Percentiles rank a stretch among this genome's conserved stretches.
These are phyloP conservation scores for Trypoxylon attenuatum DNA, from an alignment of 2,888 invertebrate species.

Conservation along the genomic window DNA sequence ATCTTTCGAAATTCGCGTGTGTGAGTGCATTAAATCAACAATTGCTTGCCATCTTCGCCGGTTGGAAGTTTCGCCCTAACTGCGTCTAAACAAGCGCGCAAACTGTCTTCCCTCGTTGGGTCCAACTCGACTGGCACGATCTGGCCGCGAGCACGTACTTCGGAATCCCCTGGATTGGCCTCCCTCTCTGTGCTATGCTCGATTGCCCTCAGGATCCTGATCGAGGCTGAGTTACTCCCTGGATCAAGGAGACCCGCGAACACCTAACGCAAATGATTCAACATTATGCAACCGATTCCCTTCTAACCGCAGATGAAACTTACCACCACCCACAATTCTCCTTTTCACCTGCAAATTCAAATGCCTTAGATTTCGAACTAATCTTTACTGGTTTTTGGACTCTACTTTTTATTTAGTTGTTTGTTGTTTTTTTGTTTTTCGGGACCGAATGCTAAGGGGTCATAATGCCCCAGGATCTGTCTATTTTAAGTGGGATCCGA, in stretches of 20 bases:
- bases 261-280: constrained; percentile 72
- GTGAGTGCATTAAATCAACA: constrained; percentile 24
- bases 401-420: too few species aligned
- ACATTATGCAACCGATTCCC: constrained; percentile 3
- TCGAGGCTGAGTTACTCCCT: constrained; percentile 77
- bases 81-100: constrained; percentile 86
- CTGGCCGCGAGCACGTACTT: constrained; percentile 74
- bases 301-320: too few species aligned
- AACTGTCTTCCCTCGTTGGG: constrained; percentile 85
- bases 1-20: constrained; percentile 23
- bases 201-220: constrained; percentile 79
- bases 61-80: constrained; percentile 88
- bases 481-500: too few species aligned
- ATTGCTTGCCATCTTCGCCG: constrained; percentile 83
- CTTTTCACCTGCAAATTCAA: too few species aligned
- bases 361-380: too few species aligned
- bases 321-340: too few species aligned
- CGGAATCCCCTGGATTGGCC: constrained; percentile 66
- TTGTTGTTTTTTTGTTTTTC: too few species aligned
- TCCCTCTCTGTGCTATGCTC: constrained; percentile 74
- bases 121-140: constrained; percentile 85
- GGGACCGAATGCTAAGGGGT: too few species aligned
- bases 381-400: too few species aligned
- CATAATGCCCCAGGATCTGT: too few species aligned
- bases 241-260: constrained; percentile 83